Conservation (phyloP, 2,888 invertebrate genomes). For the Eurois occulta region DNA sequence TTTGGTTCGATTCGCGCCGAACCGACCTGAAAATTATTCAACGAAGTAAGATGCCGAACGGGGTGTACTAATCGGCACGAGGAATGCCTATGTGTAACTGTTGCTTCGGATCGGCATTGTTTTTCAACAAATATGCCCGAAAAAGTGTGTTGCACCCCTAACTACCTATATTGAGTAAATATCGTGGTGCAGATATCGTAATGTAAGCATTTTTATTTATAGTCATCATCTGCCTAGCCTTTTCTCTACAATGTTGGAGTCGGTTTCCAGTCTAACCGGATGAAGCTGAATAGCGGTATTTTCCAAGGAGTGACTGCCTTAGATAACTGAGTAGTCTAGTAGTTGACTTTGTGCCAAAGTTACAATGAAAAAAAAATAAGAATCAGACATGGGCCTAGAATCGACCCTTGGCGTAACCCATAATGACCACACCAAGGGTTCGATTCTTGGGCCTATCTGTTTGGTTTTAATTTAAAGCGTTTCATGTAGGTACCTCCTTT, state of each 20-base stretch:
- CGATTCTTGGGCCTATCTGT: background rate
- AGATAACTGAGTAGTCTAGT: too few species aligned
- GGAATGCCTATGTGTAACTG: background rate
- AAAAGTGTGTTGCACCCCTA: background rate
- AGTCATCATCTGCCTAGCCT: background rate
- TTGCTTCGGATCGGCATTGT: background rate
- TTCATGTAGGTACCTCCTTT: background rate
- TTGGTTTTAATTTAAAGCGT: background rate
- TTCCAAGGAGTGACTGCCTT: background rate
- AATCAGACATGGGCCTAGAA: background rate
- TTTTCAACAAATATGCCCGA: background rate
- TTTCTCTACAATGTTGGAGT: background rate
- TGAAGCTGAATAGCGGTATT: background rate
- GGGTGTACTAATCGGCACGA: background rate
- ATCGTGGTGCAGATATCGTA: background rate
- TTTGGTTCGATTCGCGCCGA: background rate
- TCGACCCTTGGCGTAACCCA: background rate
- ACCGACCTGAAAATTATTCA: background rate
- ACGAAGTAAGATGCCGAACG: background rate
- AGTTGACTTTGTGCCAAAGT: background rate
- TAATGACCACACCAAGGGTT: background rate
- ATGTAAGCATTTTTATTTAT: background rate
- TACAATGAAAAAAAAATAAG: background rate
- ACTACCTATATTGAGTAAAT: background rate
- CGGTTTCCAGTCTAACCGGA: background rate